These are phyloP conservation scores for Archivesica marissinica DNA, from an alignment of 1,140 invertebrate species.

Conservation along the genomic window DNA sequence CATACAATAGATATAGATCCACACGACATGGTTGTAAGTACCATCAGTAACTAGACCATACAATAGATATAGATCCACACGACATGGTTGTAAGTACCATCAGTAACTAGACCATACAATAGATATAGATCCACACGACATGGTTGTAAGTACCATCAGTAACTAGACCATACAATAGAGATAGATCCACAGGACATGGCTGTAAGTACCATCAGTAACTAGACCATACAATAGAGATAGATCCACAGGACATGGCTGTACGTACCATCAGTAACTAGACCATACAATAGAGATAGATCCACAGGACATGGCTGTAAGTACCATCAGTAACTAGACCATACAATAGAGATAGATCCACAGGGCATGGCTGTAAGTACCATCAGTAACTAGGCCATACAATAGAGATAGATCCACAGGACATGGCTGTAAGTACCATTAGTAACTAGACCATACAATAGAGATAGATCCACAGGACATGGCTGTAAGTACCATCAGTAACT, in stretches of 20 bases:
- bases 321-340: conserved; percentile 61
- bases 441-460: conserved; percentile 62
- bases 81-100: no score
- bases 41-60: conserved; percentile 61
- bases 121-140: conserved; percentile 68
- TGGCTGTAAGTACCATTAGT: no score
- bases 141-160: no score
- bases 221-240: conserved; percentile 64
- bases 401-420: conserved; percentile 68
- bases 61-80: conserved; percentile 68
- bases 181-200: conserved; percentile 71
- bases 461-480: conserved; percentile 71
- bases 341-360: conserved; percentile 68
- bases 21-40: no score
- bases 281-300: conserved; percentile 66
- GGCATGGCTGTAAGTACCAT: no score
- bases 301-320: no score
- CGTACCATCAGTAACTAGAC: no score
- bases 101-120: conserved; percentile 64
- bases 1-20: conserved; percentile 66
- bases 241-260: no score
- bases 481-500: no score
- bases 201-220: no score
- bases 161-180: conserved; percentile 62
- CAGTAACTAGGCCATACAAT: conserved; percentile 63